These are phyloP conservation scores for Meriones psammophilus DNA, from an alignment of 2,797 vertebrate genomes.

Conservation along the genomic window DNA sequence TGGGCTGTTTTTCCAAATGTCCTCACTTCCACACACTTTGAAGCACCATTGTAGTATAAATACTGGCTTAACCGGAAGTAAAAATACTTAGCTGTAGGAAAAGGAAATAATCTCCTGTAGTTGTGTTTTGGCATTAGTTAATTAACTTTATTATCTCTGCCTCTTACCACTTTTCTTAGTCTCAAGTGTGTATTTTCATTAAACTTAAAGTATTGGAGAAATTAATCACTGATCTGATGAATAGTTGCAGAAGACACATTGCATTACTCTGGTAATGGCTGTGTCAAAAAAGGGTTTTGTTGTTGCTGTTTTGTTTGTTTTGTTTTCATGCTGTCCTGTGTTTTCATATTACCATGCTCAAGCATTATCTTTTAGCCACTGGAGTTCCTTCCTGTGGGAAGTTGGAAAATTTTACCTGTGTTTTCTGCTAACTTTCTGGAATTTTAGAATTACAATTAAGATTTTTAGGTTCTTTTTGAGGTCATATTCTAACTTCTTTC, in stretches of 20 bases:
- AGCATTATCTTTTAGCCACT: not conserved
- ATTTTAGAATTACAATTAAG: not conserved
- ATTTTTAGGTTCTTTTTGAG: not conserved
- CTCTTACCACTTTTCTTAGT: not conserved
- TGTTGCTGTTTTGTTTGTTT: not conserved
- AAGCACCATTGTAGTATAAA: not conserved
- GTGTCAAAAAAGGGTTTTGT: not conserved
- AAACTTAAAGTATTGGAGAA: not conserved
- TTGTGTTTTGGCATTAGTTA: not conserved
- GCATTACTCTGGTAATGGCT: too few relatives aligned
- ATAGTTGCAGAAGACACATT: not conserved
- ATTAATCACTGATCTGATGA: not conserved
- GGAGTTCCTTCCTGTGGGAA: not conserved
- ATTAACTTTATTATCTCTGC: not conserved
- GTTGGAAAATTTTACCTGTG: not conserved
- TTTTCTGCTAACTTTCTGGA: not conserved
- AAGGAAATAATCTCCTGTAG: not conserved
- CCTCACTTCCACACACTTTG: too few relatives aligned
- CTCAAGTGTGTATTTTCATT: not conserved
- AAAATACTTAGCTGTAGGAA: not conserved
- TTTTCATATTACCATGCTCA: not conserved
- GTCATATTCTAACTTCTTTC: not conserved
- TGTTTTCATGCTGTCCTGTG: too few relatives aligned
- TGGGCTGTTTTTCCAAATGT: too few relatives aligned
- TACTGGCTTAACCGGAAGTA: not conserved